Evolutionary conservation across 2,888 invertebrate species (phyloP).

Genomic region (Drosophila kanekoi): DNA sequence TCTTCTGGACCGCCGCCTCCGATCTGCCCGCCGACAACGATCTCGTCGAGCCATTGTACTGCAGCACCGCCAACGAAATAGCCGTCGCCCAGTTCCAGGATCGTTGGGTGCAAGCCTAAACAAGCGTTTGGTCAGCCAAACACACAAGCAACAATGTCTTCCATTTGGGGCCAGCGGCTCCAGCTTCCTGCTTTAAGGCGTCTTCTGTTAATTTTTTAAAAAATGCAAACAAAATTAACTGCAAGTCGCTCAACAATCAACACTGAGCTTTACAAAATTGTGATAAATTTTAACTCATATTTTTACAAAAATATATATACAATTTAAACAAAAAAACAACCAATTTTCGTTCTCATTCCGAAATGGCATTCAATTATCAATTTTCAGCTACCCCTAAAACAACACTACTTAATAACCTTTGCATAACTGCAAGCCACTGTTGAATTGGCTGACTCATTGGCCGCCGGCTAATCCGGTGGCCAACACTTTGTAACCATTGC

Average conservation of each 20-base stretch:
- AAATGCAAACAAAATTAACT: conserved; percentile 56
- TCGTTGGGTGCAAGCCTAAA: conserved; percentile 91
- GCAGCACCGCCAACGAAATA: conserved; percentile 83
- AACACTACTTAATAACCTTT: conserved; percentile 27
- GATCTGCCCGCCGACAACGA: conserved; percentile 83
- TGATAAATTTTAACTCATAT: conserved; percentile 69
- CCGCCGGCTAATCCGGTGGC: conserved; percentile 53
- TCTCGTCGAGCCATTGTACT: conserved; percentile 81
- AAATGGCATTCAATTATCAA: conserved; percentile 45
- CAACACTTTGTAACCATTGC: conserved; percentile 22
- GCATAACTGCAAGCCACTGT: conserved; percentile 50
- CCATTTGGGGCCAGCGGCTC: conserved; percentile 57
- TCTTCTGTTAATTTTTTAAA: conserved; percentile 68
- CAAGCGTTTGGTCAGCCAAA: conserved; percentile 5
- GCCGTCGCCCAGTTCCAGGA: conserved; percentile 82
- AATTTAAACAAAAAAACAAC: conserved; percentile 38
- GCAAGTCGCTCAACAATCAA: conserved; percentile 63
- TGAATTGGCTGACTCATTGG: conserved; percentile 65
- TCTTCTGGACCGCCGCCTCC: conserved; percentile 92
- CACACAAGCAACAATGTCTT: conserved; percentile 62
- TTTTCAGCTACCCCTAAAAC: conserved; percentile 35
- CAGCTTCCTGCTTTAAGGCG: conserved; percentile 67
- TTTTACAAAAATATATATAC: conserved; percentile 59
- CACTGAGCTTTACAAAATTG: conserved; percentile 75
- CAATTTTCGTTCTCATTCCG: conserved; percentile 36